Conservation (phyloP, 2,797 vertebrate species). For the Alca torda region DNA sequence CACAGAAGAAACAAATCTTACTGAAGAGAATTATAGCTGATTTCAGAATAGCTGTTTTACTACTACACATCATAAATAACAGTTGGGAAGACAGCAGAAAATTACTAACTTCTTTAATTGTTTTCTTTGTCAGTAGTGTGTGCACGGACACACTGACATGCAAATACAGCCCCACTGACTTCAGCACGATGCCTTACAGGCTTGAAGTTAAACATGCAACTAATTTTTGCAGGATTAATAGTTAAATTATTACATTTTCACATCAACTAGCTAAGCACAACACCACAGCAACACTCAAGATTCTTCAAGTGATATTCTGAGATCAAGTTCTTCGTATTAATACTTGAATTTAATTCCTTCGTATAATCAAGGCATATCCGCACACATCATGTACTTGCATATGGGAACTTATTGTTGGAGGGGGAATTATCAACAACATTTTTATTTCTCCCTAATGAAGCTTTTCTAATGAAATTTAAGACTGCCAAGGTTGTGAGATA, state of each 20-base stretch:
- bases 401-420: neutral
- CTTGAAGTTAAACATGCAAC: neutral
- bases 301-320: neutral
- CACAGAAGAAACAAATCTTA: conserved; percentile 28
- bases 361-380: neutral
- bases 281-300: neutral
- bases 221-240: neutral
- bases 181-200: neutral
- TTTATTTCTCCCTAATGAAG: conserved; percentile 70
- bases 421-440: conserved; percentile 31
- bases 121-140: conserved; percentile 23
- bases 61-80: conserved; percentile 58
- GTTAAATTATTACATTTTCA: neutral
- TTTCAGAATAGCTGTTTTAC: conserved; percentile 61
- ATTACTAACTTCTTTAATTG: conserved; percentile 59
- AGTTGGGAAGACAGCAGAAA: conserved; percentile 71
- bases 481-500: neutral
- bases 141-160: neutral
- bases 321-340: neutral
- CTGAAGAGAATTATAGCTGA: conserved; percentile 46
- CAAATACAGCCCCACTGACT: neutral
- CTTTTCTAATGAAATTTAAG: conserved; percentile 54
- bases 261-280: neutral
- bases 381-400: neutral
- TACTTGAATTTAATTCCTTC: neutral